Percentiles rank a stretch among this genome's conserved stretches.
Conservation (phyloP, 2,888 invertebrate genomes). For the Tenodera sinensis region DNA sequence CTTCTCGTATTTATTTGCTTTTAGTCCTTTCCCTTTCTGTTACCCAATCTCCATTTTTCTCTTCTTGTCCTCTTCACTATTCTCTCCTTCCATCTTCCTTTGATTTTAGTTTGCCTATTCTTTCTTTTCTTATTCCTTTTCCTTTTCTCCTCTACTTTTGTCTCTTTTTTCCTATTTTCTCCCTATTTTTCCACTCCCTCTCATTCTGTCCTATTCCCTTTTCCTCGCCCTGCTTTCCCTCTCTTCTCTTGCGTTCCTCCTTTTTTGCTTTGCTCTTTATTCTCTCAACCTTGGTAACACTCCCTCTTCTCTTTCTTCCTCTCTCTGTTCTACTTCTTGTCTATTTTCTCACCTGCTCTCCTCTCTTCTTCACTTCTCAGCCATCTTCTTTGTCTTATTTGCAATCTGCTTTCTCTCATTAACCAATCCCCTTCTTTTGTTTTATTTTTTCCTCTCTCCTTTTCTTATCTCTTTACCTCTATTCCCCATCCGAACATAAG, state of each 20-base stretch:
- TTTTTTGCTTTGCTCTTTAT: background rate
- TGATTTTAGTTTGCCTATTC: no score
- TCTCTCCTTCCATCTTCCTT: no score
- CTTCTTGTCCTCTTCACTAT: background rate
- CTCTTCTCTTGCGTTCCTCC: background rate
- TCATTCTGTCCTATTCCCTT: background rate
- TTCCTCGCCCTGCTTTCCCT: background rate
- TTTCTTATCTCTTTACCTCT: no score
- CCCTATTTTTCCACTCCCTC: background rate
- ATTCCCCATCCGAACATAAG: no score
- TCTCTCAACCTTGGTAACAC: background rate
- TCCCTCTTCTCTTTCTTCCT: background rate
- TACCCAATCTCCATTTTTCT: background rate
- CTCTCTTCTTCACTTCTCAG: no score
- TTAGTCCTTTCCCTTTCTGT: background rate
- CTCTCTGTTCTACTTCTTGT: background rate
- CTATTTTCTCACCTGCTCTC: no score
- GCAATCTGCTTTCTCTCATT: no score
- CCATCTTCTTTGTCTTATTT: no score
- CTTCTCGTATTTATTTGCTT: background rate
- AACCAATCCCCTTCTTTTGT: no score
- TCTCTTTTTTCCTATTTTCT: no score
- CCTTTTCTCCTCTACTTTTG: background rate
- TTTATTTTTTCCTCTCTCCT: no score
- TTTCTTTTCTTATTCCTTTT: background rate